Base-by-base conservation (phyloP, 1,140 invertebrate species). In the Drosophila orena region DNA sequence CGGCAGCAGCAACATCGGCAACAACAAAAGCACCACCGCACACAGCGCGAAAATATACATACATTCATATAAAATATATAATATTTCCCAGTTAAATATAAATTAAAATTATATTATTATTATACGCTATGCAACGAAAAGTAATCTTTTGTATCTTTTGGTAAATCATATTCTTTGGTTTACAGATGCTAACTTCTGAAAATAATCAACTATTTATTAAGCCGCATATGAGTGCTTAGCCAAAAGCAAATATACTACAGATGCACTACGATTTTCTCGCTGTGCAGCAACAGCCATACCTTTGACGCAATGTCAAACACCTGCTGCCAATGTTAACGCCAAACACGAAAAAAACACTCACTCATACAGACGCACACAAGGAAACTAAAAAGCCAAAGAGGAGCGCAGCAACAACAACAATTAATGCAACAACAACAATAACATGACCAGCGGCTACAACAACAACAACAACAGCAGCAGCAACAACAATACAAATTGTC, bases 261-360 rank as follows among this genome's bases (percentile, higher is more conserved):
- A 30, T 30, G 0, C 30, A 30, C 30, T 30, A 10, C 30, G 6
- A 11, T 20, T 49, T 49, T 49, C 5, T 15, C 56, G 17, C 49
- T 35, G 46, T 62, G 59, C 54, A 59, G 14, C 61, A 81, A 44
- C 73, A 74, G 74, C 83, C 78, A 88, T 88, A 74, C 77, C 84
- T 89, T 89, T 89, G 84, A 89, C 80, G 85, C 84, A 89, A 89
- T 89, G 84, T 89, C 84, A 89, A 89, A 89, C 84, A 89, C 84
- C 84, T 89, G 85, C 84, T 89, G 84, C 84, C 83, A 86, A 86
- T 86, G 83, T 86, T 86, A 81, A 88, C 83, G 84, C 84, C 83
- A 86, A 88, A 86, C 83, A 81, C 83, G 81, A 86, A 86, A 86
- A 86, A 86, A 85, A 77, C 24, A 57, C 52, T 40, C 69, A 20